Evolutionary conservation across 30 jellyfish, hydroid and myxozoan genomes (phyloP).

Genomic region (Nemopilema nomurai): DNA sequence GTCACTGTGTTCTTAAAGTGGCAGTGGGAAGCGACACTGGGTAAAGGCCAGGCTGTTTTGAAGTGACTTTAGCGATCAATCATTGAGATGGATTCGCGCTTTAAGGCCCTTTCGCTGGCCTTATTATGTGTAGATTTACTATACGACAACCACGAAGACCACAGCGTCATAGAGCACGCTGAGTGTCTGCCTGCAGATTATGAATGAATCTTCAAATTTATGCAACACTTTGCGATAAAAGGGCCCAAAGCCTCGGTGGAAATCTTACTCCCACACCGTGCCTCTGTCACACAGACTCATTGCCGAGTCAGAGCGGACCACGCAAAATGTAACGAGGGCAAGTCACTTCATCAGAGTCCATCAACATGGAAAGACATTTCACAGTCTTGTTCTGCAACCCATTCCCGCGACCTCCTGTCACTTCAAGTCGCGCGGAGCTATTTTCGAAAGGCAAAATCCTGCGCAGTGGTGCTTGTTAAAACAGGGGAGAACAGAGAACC

Average conservation of each 20-base stretch:
- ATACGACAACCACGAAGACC: slow-evolving; percentile 46
- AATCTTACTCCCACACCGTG: not conserved
- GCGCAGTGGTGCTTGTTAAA: too few species aligned
- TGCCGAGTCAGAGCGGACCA: not conserved
- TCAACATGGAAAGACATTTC: not conserved
- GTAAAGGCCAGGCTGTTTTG: slow-evolving; percentile 1
- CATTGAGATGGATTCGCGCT: slow-evolving; percentile 13
- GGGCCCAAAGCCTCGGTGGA: slow-evolving; percentile 50
- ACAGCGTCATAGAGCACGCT: slow-evolving; percentile 44
- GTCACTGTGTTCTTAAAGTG: slow-evolving; percentile 1
- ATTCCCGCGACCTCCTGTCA: too few species aligned
- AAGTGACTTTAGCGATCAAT: slow-evolving; percentile 18
- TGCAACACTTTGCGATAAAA: slow-evolving; percentile 43
- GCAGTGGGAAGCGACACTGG: slow-evolving; percentile 17
- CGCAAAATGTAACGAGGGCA: not conserved
- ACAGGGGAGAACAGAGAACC: too few species aligned
- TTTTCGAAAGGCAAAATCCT: too few species aligned
- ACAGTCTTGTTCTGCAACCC: too few species aligned
- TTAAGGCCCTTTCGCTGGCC: not conserved
- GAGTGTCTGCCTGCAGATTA: slow-evolving; percentile 74
- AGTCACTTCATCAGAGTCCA: not conserved
- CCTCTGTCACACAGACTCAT: slow-evolving; percentile 15
- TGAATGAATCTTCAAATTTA: slow-evolving; percentile 27
- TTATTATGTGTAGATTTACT: slow-evolving; percentile 61
- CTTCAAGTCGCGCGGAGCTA: too few species aligned